Evolutionary conservation across 2,888 invertebrate genomes (phyloP).

Genomic region (Rhagium mordax): DNA sequence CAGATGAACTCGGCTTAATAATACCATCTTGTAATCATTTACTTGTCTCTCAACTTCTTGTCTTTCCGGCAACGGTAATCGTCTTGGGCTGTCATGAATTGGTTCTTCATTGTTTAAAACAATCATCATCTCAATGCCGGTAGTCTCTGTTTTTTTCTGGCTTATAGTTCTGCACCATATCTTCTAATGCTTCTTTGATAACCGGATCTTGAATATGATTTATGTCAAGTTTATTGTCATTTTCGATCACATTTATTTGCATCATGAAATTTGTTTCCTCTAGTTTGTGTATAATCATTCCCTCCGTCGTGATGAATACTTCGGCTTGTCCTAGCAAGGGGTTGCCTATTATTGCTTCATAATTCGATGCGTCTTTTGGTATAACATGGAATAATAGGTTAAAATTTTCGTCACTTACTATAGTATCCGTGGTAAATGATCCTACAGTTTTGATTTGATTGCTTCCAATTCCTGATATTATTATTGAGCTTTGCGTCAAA

Average conservation of each 20-base stretch:
- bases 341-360: constrained; percentile 42
- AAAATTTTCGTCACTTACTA: constrained; percentile 40
- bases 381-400: constrained; percentile 42
- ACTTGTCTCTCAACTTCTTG: constrained; percentile 40
- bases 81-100: constrained; percentile 41
- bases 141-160: constrained; percentile 10
- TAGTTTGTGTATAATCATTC: constrained; percentile 36
- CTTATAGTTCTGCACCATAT: constrained; percentile 37
- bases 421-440: constrained; percentile 36
- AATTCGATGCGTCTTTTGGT: constrained; percentile 30
- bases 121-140: constrained; percentile 29
- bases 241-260: constrained; percentile 34
- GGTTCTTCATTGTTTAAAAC: constrained; percentile 37
- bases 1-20: constrained; percentile 35
- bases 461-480: constrained; percentile 37
- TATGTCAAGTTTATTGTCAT: constrained; percentile 19
- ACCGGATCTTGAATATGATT: not conserved
- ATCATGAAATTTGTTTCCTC: constrained; percentile 40
- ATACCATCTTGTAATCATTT: constrained; percentile 41
- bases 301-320: constrained; percentile 36
- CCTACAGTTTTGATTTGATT: constrained; percentile 42
- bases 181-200: not conserved
- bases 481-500: constrained; percentile 22
- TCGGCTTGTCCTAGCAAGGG: constrained; percentile 40
- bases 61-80: constrained; percentile 42